phyloP scores from a whole-genome alignment of 2,113 vertebrate genomes.

The Hylia prasina region DNA sequence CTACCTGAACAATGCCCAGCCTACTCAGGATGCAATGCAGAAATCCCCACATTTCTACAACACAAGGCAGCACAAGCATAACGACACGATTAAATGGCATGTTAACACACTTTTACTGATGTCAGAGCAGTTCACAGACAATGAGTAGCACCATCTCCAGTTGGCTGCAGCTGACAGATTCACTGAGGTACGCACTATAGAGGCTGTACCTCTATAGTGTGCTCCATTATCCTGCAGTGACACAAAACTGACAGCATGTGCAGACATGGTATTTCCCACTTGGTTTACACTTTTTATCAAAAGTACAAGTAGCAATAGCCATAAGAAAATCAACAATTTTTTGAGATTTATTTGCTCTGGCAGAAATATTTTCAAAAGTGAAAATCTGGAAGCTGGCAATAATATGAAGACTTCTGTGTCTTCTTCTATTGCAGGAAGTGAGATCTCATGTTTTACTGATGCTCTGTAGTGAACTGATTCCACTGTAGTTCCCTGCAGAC shows the following conservation, averaged over 20 bases:
- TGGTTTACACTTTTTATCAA: neutral
- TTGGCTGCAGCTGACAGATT: too few relatives aligned
- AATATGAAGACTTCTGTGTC: neutral
- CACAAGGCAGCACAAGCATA: neutral
- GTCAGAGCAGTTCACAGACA: fast-evolving
- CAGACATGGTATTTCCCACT: neutral
- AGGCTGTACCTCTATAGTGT: neutral
- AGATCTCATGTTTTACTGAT: neutral
- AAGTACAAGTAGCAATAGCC: neutral
- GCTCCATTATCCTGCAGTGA: neutral
- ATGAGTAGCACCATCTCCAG: neutral
- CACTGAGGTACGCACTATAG: too few relatives aligned
- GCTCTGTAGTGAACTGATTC: neutral
- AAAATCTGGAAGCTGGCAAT: neutral
- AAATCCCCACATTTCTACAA: neutral
- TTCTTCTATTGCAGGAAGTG: neutral
- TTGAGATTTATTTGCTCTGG: neutral
- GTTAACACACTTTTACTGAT: neutral
- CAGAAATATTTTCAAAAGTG: neutral
- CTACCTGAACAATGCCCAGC: neutral
- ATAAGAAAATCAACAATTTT: neutral
- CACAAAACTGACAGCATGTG: neutral
- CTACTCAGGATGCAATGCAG: neutral
- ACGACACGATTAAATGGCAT: neutral
- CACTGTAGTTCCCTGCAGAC: neutral